These are phyloP conservation scores for Lethenteron camtschaticum DNA, from an alignment of 2,113 vertebrate species.

Conservation along the genomic window DNA sequence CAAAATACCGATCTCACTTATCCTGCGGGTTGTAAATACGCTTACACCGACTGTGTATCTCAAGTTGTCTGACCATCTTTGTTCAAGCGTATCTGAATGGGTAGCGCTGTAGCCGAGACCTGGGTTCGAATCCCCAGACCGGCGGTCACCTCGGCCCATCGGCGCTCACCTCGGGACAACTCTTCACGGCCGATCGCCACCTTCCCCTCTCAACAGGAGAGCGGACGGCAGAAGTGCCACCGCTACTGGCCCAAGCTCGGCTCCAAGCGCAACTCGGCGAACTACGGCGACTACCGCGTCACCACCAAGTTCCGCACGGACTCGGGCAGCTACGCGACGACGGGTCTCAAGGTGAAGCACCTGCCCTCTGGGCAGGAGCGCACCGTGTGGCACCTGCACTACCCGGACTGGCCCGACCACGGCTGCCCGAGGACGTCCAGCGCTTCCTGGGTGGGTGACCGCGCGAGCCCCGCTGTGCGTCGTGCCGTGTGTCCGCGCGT, in stretches of 20 bases:
- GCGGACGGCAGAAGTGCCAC: constrained; percentile 76
- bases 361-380: constrained; percentile 74
- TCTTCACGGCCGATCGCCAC: no score
- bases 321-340: constrained; percentile 91
- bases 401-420: constrained; percentile 91
- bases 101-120: no score
- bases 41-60: no score
- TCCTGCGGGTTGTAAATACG: no score
- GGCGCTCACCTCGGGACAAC: no score
- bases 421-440: constrained; percentile 74
- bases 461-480: neutral
- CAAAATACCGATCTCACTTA: no score
- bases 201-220: constrained; percentile 36
- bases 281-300: constrained; percentile 81
- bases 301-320: constrained; percentile 85
- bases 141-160: no score
- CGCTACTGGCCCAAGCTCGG: constrained; percentile 89
- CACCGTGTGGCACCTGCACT: constrained; percentile 93
- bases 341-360: constrained; percentile 80
- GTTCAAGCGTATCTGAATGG: no score
- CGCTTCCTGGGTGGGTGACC: constrained; percentile 66
- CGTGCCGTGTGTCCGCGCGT: no score
- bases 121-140: no score
- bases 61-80: no score
- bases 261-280: constrained; percentile 74